These are phyloP conservation scores for Drosophila monieri DNA, from an alignment of 2,888 invertebrate genomes.

Conservation along the genomic window DNA sequence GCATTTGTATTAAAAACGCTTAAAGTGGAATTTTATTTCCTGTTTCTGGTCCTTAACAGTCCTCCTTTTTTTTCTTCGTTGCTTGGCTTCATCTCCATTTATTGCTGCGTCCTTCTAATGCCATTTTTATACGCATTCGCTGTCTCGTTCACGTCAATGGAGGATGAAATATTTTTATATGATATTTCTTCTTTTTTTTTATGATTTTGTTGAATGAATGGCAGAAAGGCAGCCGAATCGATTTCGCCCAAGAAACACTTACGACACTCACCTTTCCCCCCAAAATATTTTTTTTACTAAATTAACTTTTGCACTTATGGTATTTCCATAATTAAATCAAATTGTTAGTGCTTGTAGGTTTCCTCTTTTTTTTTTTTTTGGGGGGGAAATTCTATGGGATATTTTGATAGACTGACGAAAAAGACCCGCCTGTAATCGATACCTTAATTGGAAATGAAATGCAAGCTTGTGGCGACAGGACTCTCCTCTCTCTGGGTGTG, in stretches of 20 bases:
- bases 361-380: too few species aligned
- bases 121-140: slow-evolving; percentile 77
- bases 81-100: slow-evolving; percentile 48
- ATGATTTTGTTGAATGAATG: neutral
- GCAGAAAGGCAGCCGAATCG: slow-evolving; percentile 22
- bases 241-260: slow-evolving; percentile 3
- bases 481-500: too few species aligned
- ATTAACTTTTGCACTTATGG: slow-evolving; percentile 3
- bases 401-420: neutral
- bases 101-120: slow-evolving; percentile 65
- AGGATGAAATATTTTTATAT: slow-evolving; percentile 34
- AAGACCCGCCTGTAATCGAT: neutral
- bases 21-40: slow-evolving; percentile 79
- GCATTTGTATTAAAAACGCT: slow-evolving; percentile 77
- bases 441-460: neutral
- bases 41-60: slow-evolving; percentile 60
- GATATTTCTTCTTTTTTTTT: slow-evolving; percentile 10
- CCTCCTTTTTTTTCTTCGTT: slow-evolving; percentile 1
- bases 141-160: slow-evolving; percentile 7
- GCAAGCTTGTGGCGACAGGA: neutral
- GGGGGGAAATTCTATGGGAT: neutral
- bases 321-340: slow-evolving; percentile 3
- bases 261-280: neutral
- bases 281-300: slow-evolving; percentile 1
- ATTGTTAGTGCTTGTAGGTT: too few species aligned